These are phyloP conservation scores for Abrostola tripartita DNA, from an alignment of 2,888 invertebrate species.

Conservation along the genomic window DNA sequence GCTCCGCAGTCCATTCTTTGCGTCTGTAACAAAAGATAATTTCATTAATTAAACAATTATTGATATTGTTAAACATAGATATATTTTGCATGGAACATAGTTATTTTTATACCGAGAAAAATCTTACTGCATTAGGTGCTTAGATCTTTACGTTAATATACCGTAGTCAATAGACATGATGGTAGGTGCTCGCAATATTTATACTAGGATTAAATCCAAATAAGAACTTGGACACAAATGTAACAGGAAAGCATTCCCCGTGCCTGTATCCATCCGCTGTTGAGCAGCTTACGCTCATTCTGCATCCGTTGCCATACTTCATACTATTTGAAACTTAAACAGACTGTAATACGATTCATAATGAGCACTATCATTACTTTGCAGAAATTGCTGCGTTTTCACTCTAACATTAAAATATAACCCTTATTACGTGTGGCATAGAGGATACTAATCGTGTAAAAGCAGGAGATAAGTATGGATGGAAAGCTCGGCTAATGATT, in stretches of 20 bases:
- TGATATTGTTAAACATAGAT: background rate
- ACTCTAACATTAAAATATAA: conserved; percentile 51
- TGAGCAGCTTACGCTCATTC: conserved; percentile 52
- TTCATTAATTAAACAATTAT: conserved; percentile 8
- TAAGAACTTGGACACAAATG: conserved; percentile 62
- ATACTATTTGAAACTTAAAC: conserved; percentile 53
- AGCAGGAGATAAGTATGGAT: conserved; percentile 46
- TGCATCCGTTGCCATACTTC: conserved; percentile 42
- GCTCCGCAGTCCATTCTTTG: conserved; percentile 85
- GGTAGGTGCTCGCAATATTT: conserved; percentile 11
- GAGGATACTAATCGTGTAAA: conserved; percentile 29
- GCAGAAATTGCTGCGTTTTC: conserved; percentile 33
- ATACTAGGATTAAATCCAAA: conserved; percentile 22
- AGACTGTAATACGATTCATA: conserved; percentile 50
- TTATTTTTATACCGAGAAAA: no score
- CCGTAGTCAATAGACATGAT: background rate
- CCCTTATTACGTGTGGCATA: conserved; percentile 45
- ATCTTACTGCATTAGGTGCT: background rate
- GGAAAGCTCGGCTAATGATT: conserved; percentile 68
- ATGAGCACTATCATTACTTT: conserved; percentile 34
- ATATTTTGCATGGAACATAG: no score
- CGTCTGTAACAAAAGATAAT: conserved; percentile 76
- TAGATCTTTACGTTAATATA: conserved; percentile 4
- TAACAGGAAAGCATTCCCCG: conserved; percentile 74
- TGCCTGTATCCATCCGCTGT: conserved; percentile 69